Evolutionary conservation across 2,888 invertebrate species (phyloP).

Genomic region (Cetonia aurata): DNA sequence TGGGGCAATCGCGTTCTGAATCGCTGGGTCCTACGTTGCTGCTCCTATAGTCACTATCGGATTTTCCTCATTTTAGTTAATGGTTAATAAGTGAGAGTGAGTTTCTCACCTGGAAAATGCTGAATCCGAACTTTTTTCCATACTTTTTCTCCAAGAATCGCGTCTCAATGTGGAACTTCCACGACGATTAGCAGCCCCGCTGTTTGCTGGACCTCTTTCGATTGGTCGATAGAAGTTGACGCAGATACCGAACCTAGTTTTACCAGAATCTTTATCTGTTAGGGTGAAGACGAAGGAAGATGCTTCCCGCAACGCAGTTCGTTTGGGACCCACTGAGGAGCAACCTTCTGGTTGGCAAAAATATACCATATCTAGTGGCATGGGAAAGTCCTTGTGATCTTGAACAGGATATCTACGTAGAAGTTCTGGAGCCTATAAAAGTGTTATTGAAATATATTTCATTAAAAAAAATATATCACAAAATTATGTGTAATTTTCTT

Average conservation of each 20-base stretch:
- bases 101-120: slow-evolving; percentile 86
- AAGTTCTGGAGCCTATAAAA: slow-evolving; percentile 87
- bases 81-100: background rate
- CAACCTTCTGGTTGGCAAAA: slow-evolving; percentile 99
- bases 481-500: too few species aligned
- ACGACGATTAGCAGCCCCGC: slow-evolving; percentile 63
- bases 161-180: slow-evolving; percentile 77
- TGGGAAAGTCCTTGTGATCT: slow-evolving; percentile 96
- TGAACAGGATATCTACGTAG: slow-evolving; percentile 94
- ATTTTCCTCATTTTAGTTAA: slow-evolving; percentile 2
- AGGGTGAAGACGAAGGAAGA: slow-evolving; percentile 98
- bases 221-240: slow-evolving; percentile 98
- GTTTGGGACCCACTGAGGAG: slow-evolving; percentile 89
- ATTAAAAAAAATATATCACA: too few species aligned
- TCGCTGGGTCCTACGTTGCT: slow-evolving; percentile 91
- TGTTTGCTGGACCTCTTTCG: slow-evolving; percentile 70
- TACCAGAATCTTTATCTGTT: slow-evolving; percentile 98
- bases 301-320: slow-evolving; percentile 87
- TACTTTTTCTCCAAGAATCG: slow-evolving; percentile 92
- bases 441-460: too few species aligned
- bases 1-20: slow-evolving; percentile 88
- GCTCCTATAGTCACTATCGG: slow-evolving; percentile 88
- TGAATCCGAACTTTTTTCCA: slow-evolving; percentile 93
- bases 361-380: slow-evolving; percentile 98
- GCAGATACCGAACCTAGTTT: slow-evolving; percentile 95